A percentile compares a stretch with the other conserved stretches of the same genome.
Evolutionary conservation across 30 jellyfish, hydroid and myxozoan species (phyloP).

Genomic region (Aurelia coerulea): DNA sequence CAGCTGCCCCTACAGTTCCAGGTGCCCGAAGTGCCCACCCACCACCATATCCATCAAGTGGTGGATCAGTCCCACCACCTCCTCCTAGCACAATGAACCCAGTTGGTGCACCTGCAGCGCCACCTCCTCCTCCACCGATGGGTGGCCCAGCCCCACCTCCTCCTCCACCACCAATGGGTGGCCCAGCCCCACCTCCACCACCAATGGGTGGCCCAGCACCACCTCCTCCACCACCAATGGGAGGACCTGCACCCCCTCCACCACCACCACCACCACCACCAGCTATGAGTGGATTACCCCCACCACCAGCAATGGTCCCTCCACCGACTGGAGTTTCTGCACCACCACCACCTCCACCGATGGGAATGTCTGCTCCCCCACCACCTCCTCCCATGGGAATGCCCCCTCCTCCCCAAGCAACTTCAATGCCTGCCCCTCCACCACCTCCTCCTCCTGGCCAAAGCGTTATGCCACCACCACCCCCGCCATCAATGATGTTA

Average conservation of each 20-base stretch:
- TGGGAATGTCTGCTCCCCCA: constrained; percentile 6
- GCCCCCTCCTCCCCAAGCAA: constrained; percentile 38
- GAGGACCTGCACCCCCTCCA: constrained; percentile 22
- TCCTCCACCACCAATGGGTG: constrained; percentile 18
- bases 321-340: constrained; percentile 66
- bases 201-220: constrained; percentile 53
- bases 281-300: constrained; percentile 44
- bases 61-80: constrained; percentile 18
- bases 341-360: neutral
- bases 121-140: constrained; percentile 62
- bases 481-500: no score
- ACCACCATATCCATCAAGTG: constrained; percentile 52
- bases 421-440: constrained; percentile 80
- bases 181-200: constrained; percentile 56
- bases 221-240: constrained; percentile 36
- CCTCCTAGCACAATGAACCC: constrained; percentile 15
- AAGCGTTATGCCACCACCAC: no score
- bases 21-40: constrained; percentile 51
- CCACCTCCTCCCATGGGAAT: constrained; percentile 32
- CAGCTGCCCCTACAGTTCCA: constrained; percentile 53
- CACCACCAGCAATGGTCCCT: constrained; percentile 73
- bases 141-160: constrained; percentile 78
- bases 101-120: constrained; percentile 7
- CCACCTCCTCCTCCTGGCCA: constrained; percentile 44
- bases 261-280: constrained; percentile 55